Evolutionary conservation across 1,140 invertebrate genomes (phyloP).

Genomic region (Olivierus martensii): DNA sequence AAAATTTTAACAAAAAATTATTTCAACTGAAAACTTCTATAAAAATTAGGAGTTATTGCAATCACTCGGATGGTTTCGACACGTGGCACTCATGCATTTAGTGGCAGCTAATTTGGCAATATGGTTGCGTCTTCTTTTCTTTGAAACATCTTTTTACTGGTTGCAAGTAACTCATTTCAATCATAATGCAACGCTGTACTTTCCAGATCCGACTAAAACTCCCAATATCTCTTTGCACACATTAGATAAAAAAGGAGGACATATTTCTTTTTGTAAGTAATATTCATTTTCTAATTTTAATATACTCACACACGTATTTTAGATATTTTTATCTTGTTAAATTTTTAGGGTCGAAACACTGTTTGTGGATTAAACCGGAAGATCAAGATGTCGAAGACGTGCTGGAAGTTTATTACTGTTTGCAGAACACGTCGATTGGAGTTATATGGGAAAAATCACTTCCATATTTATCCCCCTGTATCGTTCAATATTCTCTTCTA

Average conservation of each 20-base stretch:
- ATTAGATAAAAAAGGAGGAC: slow-evolving; percentile 8
- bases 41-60: slow-evolving; percentile 21
- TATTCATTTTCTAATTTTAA: too few species aligned
- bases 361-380: neutral
- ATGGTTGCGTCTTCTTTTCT: slow-evolving; percentile 43
- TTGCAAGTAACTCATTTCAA: slow-evolving; percentile 20
- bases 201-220: neutral
- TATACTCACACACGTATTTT: too few species aligned
- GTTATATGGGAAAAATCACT: slow-evolving; percentile 45
- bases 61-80: slow-evolving; percentile 23
- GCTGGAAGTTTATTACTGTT: slow-evolving; percentile 39
- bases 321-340: too few species aligned
- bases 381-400: slow-evolving; percentile 38
- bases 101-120: slow-evolving; percentile 45
- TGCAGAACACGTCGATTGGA: slow-evolving; percentile 45
- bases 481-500: slow-evolving; percentile 40
- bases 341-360: neutral
- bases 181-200: slow-evolving; percentile 9
- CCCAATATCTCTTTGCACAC: slow-evolving; percentile 13
- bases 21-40: too few species aligned
- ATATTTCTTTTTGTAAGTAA: slow-evolving; percentile 4
- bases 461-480: slow-evolving; percentile 46
- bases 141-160: slow-evolving; percentile 36
- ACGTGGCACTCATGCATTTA: slow-evolving; percentile 44
- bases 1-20: too few species aligned